A percentile compares a stretch with the other conserved stretches of the same genome.
Conservation (phyloP, 1,140 invertebrate species). For the Solenopsis fugax region DNA sequence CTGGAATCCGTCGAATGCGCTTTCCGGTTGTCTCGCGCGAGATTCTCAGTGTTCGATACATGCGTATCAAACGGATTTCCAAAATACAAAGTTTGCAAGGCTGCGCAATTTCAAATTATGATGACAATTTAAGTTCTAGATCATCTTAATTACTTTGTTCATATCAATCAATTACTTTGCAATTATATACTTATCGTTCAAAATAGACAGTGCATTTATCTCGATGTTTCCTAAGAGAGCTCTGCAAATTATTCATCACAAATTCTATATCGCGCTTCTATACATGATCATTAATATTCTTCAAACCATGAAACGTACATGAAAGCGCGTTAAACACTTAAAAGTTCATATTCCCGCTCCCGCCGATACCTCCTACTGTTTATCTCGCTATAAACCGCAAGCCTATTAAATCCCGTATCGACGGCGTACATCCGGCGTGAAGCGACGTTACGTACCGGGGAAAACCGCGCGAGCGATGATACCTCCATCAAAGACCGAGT, state of each 20-base stretch:
- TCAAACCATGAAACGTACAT: neutral
- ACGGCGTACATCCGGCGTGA: constrained; percentile 50
- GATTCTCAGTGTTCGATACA: constrained; percentile 15
- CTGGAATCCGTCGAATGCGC: constrained; percentile 63
- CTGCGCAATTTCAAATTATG: neutral
- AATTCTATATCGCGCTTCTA: constrained; percentile 8
- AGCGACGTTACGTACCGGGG: constrained; percentile 47
- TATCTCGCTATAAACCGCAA: constrained; percentile 53
- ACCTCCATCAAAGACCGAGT: constrained; percentile 65
- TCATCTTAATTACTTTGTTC: neutral
- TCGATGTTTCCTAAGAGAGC: neutral
- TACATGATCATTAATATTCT: constrained; percentile 37
- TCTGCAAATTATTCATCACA: neutral
- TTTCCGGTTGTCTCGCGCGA: constrained; percentile 1
- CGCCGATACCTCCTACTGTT: constrained; percentile 10
- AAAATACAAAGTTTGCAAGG: neutral
- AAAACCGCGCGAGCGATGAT: constrained; percentile 56
- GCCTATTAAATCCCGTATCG: constrained; percentile 73
- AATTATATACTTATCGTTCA: constrained; percentile 21
- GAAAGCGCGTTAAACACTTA: constrained; percentile 20
- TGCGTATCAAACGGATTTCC: neutral
- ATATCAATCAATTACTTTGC: neutral
- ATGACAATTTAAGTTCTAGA: neutral
- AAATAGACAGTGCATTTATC: neutral
- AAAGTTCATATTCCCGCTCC: constrained; percentile 5